Evolutionary conservation across 1,140 invertebrate genomes (phyloP).

Genomic region (Caerostris darwini): DNA sequence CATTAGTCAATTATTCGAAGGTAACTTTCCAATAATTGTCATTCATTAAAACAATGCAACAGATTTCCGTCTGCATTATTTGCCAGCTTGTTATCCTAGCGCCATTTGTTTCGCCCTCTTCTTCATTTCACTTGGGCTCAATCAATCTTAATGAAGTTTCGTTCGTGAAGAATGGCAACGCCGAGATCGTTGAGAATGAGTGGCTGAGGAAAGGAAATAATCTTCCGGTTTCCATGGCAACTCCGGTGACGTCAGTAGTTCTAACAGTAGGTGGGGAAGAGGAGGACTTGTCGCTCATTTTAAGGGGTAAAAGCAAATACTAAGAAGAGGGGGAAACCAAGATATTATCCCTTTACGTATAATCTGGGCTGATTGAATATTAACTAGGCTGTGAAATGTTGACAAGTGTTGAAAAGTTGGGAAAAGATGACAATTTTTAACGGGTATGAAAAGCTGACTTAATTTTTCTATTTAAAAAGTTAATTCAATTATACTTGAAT

Average conservation of each 20-base stretch:
- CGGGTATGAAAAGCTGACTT: no score
- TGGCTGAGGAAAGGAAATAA: constrained; percentile 57
- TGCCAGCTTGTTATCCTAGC: background rate
- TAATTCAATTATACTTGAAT: background rate
- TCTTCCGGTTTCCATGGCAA: constrained; percentile 43
- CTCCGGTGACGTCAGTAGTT: constrained; percentile 36
- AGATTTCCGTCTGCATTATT: constrained; percentile 5
- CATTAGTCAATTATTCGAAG: constrained; percentile 53
- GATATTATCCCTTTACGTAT: background rate
- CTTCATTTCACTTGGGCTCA: constrained; percentile 29
- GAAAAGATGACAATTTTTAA: background rate
- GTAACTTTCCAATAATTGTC: background rate
- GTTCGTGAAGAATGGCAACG: constrained; percentile 62
- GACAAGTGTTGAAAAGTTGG: background rate
- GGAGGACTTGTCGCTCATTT: background rate
- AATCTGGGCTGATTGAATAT: background rate
- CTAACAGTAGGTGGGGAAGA: background rate
- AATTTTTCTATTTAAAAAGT: no score
- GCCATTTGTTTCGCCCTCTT: background rate
- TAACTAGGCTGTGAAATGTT: background rate
- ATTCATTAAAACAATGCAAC: background rate
- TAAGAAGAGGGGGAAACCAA: background rate
- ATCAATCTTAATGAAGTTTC: constrained; percentile 72
- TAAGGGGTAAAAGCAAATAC: background rate
- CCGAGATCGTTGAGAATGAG: constrained; percentile 46